Evolutionary conservation across 1,140 invertebrate genomes (phyloP).

Genomic region (Drosophila kanapiae): DNA sequence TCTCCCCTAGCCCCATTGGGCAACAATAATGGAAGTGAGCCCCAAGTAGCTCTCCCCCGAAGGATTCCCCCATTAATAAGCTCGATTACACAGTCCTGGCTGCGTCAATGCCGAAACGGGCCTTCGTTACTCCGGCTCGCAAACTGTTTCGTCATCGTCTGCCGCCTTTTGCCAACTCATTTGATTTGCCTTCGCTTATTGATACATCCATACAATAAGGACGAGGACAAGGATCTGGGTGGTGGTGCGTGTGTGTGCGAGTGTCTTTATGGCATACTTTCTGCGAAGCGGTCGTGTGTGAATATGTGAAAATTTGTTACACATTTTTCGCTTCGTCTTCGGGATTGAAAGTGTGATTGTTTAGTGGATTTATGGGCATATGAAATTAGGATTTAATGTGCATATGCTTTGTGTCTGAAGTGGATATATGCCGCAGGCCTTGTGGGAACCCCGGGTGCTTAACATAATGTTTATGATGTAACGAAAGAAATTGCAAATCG

Average conservation of each 20-base stretch:
- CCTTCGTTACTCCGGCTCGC: constrained; percentile 12
- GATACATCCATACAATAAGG: constrained; percentile 53
- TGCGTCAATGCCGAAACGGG: constrained; percentile 42
- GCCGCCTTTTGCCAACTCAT: constrained; percentile 76
- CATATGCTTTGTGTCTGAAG: constrained; percentile 73
- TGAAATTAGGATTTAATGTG: constrained; percentile 83
- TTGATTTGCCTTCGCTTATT: constrained; percentile 75
- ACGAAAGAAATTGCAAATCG: constrained; percentile 61
- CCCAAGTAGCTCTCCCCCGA: constrained; percentile 1
- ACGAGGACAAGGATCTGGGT: constrained; percentile 1
- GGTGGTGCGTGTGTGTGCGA: constrained; percentile 45
- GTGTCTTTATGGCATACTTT: constrained; percentile 78
- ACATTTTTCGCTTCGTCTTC: constrained; percentile 66
- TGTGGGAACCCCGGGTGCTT: constrained; percentile 45
- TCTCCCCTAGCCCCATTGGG: constrained; percentile 30
- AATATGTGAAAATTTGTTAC: constrained; percentile 80
- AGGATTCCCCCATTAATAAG: constrained; percentile 60
- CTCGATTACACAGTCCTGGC: constrained; percentile 65
- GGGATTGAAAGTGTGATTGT: constrained; percentile 75
- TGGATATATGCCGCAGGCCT: constrained; percentile 64
- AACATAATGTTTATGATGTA: constrained; percentile 80
- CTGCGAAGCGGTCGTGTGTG: constrained; percentile 69
- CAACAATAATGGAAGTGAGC: constrained; percentile 52
- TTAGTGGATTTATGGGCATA: constrained; percentile 81
- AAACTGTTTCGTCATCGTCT: constrained; percentile 45